Conservation (phyloP, 2,113 vertebrate genomes). For the Cardinalis cardinalis region DNA sequence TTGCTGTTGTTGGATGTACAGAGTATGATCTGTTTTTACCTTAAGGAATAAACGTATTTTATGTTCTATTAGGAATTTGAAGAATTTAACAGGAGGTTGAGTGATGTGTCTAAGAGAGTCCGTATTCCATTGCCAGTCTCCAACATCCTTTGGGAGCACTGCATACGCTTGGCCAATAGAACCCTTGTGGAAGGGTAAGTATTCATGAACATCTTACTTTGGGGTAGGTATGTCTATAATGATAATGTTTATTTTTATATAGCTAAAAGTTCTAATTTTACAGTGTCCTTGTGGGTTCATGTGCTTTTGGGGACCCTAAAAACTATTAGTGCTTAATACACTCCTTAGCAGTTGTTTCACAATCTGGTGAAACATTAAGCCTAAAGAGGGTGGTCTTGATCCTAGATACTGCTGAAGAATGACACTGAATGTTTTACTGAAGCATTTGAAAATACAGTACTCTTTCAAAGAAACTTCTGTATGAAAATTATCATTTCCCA, state of each 20-base stretch:
- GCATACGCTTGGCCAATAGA: constrained; percentile 95
- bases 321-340: background rate
- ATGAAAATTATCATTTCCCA: background rate
- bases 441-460: background rate
- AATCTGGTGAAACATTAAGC: background rate
- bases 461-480: background rate
- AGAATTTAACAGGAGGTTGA: constrained; percentile 86
- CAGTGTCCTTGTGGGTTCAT: background rate
- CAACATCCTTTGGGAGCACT: constrained; percentile 98
- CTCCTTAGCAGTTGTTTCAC: background rate
- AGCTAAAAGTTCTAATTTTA: background rate
- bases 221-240: background rate
- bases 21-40: background rate
- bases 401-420: background rate
- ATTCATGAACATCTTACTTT: background rate
- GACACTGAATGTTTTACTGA: background rate
- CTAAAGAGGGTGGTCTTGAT: background rate
- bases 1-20: background rate
- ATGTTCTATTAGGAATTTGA: constrained; percentile 88
- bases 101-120: constrained; percentile 89
- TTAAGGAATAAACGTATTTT: background rate
- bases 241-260: background rate
- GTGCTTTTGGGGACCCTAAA: background rate
- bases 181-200: constrained; percentile 96
- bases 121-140: constrained; percentile 94